A percentile compares a stretch with the other conserved stretches of the same genome.
phyloP scores from a whole-genome alignment of 2,888 invertebrate genomes.

The Drosophila emarginata region DNA sequence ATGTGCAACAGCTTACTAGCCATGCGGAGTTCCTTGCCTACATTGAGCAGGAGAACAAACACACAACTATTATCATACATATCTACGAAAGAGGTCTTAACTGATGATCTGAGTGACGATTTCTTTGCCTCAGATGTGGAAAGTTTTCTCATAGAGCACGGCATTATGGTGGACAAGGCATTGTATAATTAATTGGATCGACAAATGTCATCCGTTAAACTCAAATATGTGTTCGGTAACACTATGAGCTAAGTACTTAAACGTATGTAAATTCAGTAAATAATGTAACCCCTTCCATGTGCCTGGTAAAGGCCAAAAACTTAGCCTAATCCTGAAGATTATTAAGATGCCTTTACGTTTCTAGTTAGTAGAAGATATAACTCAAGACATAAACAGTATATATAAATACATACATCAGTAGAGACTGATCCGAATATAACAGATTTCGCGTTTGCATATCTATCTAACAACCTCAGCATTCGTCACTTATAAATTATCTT shows the following conservation, averaged over 20 bases:
- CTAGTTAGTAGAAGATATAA: background rate
- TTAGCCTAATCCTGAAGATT: background rate
- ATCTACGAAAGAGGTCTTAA: conserved; percentile 91
- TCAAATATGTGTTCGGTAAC: conserved; percentile 69
- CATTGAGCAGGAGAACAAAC: conserved; percentile 93
- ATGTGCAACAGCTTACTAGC: conserved; percentile 87
- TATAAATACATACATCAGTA: background rate
- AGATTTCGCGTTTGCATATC: too few species aligned
- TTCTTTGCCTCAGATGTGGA: conserved; percentile 96
- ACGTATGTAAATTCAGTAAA: background rate
- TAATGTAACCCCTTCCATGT: background rate
- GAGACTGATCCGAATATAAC: too few species aligned
- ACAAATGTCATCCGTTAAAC: conserved; percentile 37
- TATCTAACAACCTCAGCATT: too few species aligned
- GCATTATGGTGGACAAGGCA: conserved; percentile 88
- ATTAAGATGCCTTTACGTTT: background rate
- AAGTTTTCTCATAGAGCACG: conserved; percentile 93
- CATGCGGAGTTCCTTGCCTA: conserved; percentile 92
- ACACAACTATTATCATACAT: conserved; percentile 93
- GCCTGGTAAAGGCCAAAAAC: background rate
- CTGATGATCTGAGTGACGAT: conserved; percentile 94
- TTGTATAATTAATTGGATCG: conserved; percentile 71
- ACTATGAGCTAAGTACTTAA: conserved; percentile 3
- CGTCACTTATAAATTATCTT: too few species aligned
- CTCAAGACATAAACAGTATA: background rate